phyloP scores from a whole-genome alignment of 2,797 vertebrate species.

The Arrhamphus sclerolepis region DNA sequence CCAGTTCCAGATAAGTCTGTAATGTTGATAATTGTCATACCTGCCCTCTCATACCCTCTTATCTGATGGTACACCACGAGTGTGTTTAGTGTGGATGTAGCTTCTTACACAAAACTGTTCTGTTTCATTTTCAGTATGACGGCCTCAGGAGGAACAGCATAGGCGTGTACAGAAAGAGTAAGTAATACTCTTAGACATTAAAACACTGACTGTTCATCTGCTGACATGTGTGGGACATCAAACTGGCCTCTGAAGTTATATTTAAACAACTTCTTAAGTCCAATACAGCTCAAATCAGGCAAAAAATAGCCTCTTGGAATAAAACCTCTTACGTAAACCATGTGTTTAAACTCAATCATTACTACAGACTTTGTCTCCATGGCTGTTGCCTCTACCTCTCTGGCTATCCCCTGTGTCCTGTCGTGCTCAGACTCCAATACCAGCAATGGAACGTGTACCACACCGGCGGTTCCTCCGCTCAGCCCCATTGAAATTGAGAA shows the following conservation, averaged over 20 bases:
- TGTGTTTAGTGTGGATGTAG: neutral
- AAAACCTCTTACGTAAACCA: slow-evolving; percentile 18
- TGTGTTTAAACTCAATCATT: slow-evolving; percentile 52
- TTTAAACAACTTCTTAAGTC: slow-evolving; percentile 16
- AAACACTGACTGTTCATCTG: slow-evolving; percentile 40
- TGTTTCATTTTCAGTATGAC: slow-evolving; percentile 65
- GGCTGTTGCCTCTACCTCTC: slow-evolving; percentile 61
- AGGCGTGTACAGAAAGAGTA: slow-evolving; percentile 78
- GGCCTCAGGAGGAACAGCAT: slow-evolving; percentile 79
- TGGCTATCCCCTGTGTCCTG: slow-evolving; percentile 49
- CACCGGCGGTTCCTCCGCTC: slow-evolving; percentile 43
- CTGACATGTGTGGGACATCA: neutral
- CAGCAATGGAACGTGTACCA: slow-evolving; percentile 60
- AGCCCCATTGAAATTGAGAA: slow-evolving; percentile 71
- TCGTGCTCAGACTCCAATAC: slow-evolving; percentile 68
- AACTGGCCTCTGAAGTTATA: neutral
- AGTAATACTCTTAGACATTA: slow-evolving; percentile 47
- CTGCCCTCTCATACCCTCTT: no score
- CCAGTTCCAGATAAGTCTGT: slow-evolving; percentile 22
- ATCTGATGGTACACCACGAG: slow-evolving; percentile 4
- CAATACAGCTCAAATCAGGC: slow-evolving; percentile 4
- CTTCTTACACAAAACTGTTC: slow-evolving; percentile 2
- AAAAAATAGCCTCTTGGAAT: slow-evolving; percentile 36
- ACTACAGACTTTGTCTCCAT: slow-evolving; percentile 58
- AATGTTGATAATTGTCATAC: slow-evolving; percentile 15